phyloP scores from a whole-genome alignment of 2,113 vertebrate species.

The Oenanthe oenanthe region DNA sequence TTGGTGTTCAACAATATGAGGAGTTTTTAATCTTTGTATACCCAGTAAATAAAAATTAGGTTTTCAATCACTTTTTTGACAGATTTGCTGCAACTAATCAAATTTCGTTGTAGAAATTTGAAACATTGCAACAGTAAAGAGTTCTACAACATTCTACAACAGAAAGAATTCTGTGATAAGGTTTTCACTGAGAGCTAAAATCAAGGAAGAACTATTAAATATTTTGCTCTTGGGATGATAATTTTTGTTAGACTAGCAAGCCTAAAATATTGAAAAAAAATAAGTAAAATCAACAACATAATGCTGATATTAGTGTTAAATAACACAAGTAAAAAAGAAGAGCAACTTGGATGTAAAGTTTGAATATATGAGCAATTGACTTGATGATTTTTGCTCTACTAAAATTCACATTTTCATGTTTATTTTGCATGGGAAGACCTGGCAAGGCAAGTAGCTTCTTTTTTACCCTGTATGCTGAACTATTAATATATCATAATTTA shows the following conservation, averaged over 20 bases:
- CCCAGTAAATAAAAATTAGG: background rate
- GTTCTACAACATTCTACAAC: background rate
- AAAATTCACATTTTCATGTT: background rate
- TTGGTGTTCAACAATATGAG: background rate
- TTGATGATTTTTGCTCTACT: background rate
- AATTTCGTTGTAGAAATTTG: background rate
- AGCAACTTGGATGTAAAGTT: background rate
- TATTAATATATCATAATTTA: background rate
- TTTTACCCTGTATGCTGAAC: background rate
- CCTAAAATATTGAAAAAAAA: background rate
- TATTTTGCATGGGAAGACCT: background rate
- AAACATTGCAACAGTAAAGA: background rate
- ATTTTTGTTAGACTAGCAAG: background rate
- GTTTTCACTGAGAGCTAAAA: background rate
- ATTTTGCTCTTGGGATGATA: background rate
- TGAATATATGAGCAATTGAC: background rate
- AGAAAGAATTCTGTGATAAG: background rate
- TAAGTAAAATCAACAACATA: background rate
- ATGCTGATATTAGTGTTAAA: background rate
- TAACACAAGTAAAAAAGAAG: background rate
- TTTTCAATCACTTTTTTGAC: background rate
- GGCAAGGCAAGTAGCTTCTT: background rate
- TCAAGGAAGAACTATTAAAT: background rate
- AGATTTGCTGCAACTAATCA: background rate
- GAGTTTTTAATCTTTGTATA: background rate